phyloP scores from a whole-genome alignment of 1,140 invertebrate genomes.

The Muscidifurax raptorellus region DNA sequence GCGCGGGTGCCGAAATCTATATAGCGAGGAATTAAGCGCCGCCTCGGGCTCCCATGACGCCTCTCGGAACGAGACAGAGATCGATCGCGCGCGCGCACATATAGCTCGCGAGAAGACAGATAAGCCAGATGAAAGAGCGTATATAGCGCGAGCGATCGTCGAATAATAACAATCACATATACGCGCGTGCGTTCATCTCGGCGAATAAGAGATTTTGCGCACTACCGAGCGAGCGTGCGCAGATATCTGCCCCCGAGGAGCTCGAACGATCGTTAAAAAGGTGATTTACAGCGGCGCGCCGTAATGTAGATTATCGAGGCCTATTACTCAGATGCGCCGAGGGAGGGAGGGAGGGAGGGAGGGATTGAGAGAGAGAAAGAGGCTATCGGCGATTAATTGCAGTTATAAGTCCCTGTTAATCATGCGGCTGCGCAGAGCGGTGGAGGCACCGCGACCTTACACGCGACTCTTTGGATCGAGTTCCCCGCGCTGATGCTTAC shows the following conservation, averaged over 20 bases:
- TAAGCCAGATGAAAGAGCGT: background rate
- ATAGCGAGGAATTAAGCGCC: background rate
- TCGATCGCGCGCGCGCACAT: constrained; percentile 36
- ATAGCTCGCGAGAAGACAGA: constrained; percentile 27
- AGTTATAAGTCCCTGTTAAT: constrained; percentile 54
- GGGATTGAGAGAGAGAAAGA: background rate
- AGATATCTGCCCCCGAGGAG: background rate
- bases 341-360: background rate
- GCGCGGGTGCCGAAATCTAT: background rate
- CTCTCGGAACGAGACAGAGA: constrained; percentile 25
- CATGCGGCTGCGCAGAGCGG: background rate
- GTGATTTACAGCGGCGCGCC: constrained; percentile 42
- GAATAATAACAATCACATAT: background rate
- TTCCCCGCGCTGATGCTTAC: background rate
- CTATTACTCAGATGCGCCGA: constrained; percentile 45
- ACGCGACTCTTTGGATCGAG: background rate
- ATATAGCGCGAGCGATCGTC: background rate
- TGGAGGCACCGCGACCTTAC: background rate
- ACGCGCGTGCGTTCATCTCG: background rate
- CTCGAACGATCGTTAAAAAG: constrained; percentile 28
- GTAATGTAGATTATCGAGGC: constrained; percentile 55
- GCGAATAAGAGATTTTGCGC: constrained; percentile 1
- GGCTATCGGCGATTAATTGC: constrained; percentile 57
- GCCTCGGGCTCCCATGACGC: background rate
- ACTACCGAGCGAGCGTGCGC: background rate